phyloP scores from a whole-genome alignment of 1,140 invertebrate species.

The Intoshia linei region DNA sequence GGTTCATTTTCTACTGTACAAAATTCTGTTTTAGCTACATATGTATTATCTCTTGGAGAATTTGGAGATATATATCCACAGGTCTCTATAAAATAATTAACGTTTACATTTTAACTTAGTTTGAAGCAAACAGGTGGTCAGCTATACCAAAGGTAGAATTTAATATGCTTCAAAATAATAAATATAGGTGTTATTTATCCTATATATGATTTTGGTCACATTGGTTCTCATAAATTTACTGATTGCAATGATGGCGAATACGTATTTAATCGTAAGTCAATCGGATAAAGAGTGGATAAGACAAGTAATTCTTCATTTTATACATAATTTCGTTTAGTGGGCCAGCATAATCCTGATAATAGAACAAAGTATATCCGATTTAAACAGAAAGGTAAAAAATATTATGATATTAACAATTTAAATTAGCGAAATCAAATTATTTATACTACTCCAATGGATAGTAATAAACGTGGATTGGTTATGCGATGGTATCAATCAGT shows the following conservation, averaged over 20 bases:
- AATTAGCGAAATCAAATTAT: constrained; percentile 45
- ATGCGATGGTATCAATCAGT: constrained; percentile 17
- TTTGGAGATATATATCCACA: constrained; percentile 33
- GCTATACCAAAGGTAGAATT: background rate
- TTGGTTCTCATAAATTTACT: constrained; percentile 82
- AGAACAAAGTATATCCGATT: constrained; percentile 65
- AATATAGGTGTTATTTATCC: constrained; percentile 44
- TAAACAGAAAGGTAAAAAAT: constrained; percentile 44
- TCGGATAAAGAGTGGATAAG: constrained; percentile 87
- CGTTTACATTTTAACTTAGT: background rate
- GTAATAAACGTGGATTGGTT: constrained; percentile 40
- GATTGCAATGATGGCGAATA: constrained; percentile 98
- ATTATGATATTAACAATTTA: too few relatives aligned
- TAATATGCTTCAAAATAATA: background rate
- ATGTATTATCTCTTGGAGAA: constrained; percentile 63
- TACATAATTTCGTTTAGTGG: constrained; percentile 34
- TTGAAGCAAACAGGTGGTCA: constrained; percentile 5
- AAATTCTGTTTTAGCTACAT: constrained; percentile 72
- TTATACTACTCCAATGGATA: constrained; percentile 80
- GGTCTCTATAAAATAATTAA: constrained; percentile 4
- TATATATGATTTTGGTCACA: constrained; percentile 79
- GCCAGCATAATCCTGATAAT: constrained; percentile 77
- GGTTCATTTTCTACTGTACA: constrained; percentile 27
- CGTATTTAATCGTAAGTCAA: constrained; percentile 69
- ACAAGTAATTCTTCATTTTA: constrained; percentile 31